Base-by-base conservation (phyloP, 2,113 vertebrate genomes). In the Furnarius figulus region DNA sequence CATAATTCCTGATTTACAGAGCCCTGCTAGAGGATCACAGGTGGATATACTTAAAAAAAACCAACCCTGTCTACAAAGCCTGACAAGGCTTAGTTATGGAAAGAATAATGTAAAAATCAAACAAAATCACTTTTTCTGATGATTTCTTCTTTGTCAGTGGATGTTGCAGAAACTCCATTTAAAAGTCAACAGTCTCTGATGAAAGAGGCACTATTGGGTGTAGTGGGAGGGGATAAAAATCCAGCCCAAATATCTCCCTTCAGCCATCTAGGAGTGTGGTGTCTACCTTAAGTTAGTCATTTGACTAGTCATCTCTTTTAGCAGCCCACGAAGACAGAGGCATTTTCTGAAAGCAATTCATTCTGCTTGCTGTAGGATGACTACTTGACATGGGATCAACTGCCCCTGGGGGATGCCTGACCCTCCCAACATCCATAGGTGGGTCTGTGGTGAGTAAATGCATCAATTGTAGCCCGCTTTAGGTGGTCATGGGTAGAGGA, bases 241-340 rank as follows among this genome's bases (percentile, higher is more conserved):
- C 78, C 85, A 85, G 24, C 66, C 78, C 56, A 65, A 79, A 75
- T 78, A 91, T 62, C 74, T 91, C 70, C 40, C 53, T 90, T 94
- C 0, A 0, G 90, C 82, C 82, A 93, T 76, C 62, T 59, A 40
- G 52, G 49, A 95, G 24, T 61, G 92, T 12, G 74, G 87, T 83
- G 49, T 87, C 87, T 87, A 18, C 76, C 61, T 68, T 7, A 72
- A 72, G 74, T 94, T 97, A 95, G 90, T 96, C 85, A 97, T 87
- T 93, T 79, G 71, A 50, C 87, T 68, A 78, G 66, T 95, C 92
- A 96, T 87, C 87, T 81, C 5, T 40, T 72, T 85, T 40, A 94
- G 88, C 52, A 87, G 62, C 62, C 87, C 78, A 65, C 1, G 1
- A 79, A 95, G 85, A 68, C 39, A 82, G 47, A 87, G 72, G 62